Base-by-base conservation (phyloP, 2,888 invertebrate genomes). In the Eupithecia subumbrata region DNA sequence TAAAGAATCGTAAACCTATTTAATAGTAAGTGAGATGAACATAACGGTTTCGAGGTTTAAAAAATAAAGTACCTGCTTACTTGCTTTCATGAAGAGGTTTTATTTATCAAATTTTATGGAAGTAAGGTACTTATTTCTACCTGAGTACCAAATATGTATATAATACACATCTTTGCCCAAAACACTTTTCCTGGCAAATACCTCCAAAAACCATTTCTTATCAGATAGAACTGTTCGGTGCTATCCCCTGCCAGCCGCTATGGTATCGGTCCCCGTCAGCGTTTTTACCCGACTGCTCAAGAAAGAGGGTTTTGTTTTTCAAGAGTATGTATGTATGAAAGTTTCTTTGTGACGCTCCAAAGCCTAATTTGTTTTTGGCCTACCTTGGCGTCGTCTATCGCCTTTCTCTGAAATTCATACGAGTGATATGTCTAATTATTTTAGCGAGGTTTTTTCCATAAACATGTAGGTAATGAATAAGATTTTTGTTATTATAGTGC, bases 1-100 rank as follows among this genome's bases (percentile, higher is more conserved):
- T 69, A 68, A 68, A 68, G 43, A 68, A 43, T 25, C 43, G 25
- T 45, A 25, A 45, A 64, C 34, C 64, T 64, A 34, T 34, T 64
- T 64, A 64, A 18, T 34, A 64, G 34, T 64, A 64, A 64, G 30
- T 30, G 3, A 30, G 30, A 63, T 30, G 30, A 63, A 60, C 60
- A 30, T 18, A 34, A 60, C 34, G n/a, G 18, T 64, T 30, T 64
- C 12, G 64, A 34, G 64, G 34, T 18, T 34, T 60, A 12, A 25
- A 60, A 56, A 56, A 22, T 22, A 18, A 22, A 60, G 25, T n/a
- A 25, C 60, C 52, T 22, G n/a, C 22, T 60, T 60, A 60, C 60
- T 60, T 25, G 22, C 25, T 60, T 25, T 60, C 12, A 22, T 56
- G 22, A 25, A 60, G 12, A 25, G 12, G 25, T 25, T 56, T 40